Conservation (phyloP, 2,888 invertebrate species). For the Incurvaria masculella region DNA sequence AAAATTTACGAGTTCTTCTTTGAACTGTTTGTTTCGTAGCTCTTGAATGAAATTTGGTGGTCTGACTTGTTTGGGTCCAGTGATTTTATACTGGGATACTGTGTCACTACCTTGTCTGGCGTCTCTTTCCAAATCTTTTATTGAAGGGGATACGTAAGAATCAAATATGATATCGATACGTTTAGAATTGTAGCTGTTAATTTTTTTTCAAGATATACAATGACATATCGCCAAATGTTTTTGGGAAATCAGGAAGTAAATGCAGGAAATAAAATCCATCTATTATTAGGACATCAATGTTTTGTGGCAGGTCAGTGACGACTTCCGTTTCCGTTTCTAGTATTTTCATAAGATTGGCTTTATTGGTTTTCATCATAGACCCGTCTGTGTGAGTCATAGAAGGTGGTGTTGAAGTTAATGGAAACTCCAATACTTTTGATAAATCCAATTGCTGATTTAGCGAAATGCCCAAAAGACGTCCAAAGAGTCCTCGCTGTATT, state of each 20-base stretch:
- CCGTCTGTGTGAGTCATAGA: conserved; percentile 19
- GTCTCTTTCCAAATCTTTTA: conserved; percentile 13
- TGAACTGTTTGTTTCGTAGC: conserved; percentile 18
- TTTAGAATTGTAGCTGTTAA: conserved; percentile 15
- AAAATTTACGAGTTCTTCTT: conserved; percentile 19
- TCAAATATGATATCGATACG: conserved; percentile 16
- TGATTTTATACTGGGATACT: no score
- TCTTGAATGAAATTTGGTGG: conserved; percentile 14
- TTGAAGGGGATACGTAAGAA: conserved; percentile 16
- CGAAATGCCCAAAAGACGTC: no score
- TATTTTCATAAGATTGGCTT: conserved; percentile 16
- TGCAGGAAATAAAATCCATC: no score
- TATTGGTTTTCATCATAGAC: conserved; percentile 16
- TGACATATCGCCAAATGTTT: background rate
- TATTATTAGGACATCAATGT: no score
- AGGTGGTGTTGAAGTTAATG: conserved; percentile 9
- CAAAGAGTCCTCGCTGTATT: no score
- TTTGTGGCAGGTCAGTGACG: no score
- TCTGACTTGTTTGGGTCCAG: conserved; percentile 11
- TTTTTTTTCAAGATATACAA: conserved; percentile 18
- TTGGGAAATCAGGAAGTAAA: no score
- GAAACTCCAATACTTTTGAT: no score
- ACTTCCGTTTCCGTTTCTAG: conserved; percentile 16
- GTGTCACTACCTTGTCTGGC: no score
- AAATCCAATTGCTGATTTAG: no score